These are phyloP conservation scores for Drosophila mayaguana DNA, from an alignment of 2,888 invertebrate genomes.

Conservation along the genomic window DNA sequence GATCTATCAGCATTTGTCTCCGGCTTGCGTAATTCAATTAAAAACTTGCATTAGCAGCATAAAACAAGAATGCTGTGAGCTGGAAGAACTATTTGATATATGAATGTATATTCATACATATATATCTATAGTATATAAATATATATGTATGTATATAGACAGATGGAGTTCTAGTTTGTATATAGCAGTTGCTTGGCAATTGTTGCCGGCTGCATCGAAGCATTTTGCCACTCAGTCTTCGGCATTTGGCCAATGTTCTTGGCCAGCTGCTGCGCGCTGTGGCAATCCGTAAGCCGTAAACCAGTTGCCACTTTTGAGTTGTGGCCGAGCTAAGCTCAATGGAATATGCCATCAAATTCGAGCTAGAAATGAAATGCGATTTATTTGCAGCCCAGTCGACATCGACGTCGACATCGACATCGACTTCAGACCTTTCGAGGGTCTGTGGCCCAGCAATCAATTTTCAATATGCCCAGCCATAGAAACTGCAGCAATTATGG, in stretches of 20 bases:
- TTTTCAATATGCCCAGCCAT: conserved; percentile 44
- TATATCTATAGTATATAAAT: too few species aligned
- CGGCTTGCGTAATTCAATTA: conserved; percentile 54
- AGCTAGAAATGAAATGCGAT: conserved; percentile 31
- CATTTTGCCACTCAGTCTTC: conserved; percentile 10
- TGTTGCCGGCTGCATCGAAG: background rate
- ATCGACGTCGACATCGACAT: background rate
- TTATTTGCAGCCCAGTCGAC: conserved; percentile 6
- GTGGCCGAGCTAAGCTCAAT: conserved; percentile 27
- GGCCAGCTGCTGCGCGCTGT: conserved; percentile 39
- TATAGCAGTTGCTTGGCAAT: background rate
- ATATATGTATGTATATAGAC: too few species aligned
- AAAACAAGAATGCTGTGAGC: conserved; percentile 50
- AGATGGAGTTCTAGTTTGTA: too few species aligned
- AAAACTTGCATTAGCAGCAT: conserved; percentile 56
- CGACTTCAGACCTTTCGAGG: background rate
- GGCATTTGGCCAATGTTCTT: conserved; percentile 14
- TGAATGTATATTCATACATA: background rate
- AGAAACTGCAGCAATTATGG: conserved; percentile 55
- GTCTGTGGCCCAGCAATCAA: conserved; percentile 36
- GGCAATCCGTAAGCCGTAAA: conserved; percentile 21
- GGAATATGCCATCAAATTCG: conserved; percentile 22
- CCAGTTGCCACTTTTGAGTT: conserved; percentile 35
- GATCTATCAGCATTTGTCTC: conserved; percentile 30
- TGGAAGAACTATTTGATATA: conserved; percentile 44